Percentiles rank a stretch among this genome's conserved stretches.
These are phyloP conservation scores for Clivina fossor DNA, from an alignment of 2,888 invertebrate species.

Conservation along the genomic window DNA sequence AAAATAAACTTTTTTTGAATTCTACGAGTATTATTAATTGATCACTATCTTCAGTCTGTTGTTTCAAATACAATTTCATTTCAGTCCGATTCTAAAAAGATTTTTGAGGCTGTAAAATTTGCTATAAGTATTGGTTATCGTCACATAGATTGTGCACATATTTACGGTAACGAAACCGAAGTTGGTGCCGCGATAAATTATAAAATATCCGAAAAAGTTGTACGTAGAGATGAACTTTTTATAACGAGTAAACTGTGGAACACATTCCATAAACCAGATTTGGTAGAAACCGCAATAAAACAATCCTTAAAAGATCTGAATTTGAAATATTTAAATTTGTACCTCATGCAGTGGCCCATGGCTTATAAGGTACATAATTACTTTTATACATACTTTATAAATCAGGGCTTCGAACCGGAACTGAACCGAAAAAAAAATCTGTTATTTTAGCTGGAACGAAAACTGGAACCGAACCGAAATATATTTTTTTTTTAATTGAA, in stretches of 20 bases:
- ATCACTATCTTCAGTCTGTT: no score
- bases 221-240: constrained; percentile 71
- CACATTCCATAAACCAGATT: constrained; percentile 77
- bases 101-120: constrained; percentile 68
- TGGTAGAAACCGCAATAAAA: constrained; percentile 49
- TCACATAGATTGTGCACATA: constrained; percentile 74
- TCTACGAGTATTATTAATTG: no score
- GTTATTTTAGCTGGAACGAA: no score
- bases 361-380: constrained; percentile 26
- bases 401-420: no score
- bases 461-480: no score
- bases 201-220: constrained; percentile 66
- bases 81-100: constrained; percentile 68
- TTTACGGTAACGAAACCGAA: constrained; percentile 76
- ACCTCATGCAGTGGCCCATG: constrained; percentile 59
- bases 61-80: no score
- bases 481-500: no score
- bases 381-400: no score
- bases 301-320: constrained; percentile 56
- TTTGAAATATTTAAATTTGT: constrained; percentile 59
- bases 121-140: constrained; percentile 79
- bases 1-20: no score
- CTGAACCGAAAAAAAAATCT: no score
- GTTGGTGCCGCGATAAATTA: constrained; percentile 69
- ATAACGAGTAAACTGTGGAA: constrained; percentile 86